Evolutionary conservation across 2,113 vertebrate species (phyloP).

Genomic region (Castor canadensis): DNA sequence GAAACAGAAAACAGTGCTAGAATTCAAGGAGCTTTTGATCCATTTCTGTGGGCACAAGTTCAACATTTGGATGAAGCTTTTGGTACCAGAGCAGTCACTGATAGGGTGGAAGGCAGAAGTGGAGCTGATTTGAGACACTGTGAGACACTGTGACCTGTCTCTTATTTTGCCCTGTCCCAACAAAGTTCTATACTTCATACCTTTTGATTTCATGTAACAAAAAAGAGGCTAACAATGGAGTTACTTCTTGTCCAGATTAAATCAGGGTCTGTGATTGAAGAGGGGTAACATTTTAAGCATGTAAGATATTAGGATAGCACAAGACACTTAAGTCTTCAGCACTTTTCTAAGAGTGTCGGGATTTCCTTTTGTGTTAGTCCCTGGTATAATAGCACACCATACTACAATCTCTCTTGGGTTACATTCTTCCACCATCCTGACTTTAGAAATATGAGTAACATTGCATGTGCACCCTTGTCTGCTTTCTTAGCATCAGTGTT

Average conservation of each 20-base stretch:
- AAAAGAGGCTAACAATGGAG: not conserved
- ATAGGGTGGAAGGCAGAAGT: not conserved
- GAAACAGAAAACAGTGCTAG: slow-evolving; percentile 20
- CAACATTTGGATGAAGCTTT: not conserved
- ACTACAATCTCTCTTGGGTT: not conserved
- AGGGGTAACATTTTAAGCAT: not conserved
- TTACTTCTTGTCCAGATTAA: slow-evolving; percentile 14
- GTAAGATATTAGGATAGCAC: not conserved
- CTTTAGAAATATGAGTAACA: not conserved
- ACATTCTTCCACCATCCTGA: not conserved
- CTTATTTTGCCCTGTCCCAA: not conserved
- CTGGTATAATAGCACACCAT: not conserved
- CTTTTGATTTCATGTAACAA: not conserved
- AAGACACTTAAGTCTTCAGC: not conserved
- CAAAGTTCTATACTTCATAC: not conserved
- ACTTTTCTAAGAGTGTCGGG: not conserved
- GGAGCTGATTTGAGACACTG: not conserved
- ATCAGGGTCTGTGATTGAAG: not conserved
- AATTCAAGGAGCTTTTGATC: not conserved
- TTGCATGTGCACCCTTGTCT: not conserved
- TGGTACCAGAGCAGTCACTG: not conserved
- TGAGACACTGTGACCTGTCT: not conserved
- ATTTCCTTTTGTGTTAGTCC: not conserved
- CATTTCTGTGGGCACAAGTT: not conserved
- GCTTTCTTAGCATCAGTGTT: not conserved